Conservation (phyloP, 2,113 vertebrate genomes). For the Panthera uncia region DNA sequence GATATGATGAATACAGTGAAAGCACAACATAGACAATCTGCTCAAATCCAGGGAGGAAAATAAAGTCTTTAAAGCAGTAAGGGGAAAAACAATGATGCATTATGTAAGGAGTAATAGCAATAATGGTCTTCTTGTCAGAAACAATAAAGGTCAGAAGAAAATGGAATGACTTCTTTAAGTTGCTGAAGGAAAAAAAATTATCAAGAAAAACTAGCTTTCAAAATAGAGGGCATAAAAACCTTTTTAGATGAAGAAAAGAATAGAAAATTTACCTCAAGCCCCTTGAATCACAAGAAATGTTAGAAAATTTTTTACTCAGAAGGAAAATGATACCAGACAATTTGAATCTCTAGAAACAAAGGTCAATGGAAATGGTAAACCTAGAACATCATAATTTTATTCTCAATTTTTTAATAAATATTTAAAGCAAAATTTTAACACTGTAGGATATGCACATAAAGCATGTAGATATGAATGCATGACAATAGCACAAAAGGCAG, state of each 20-base stretch:
- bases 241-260: background rate
- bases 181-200: background rate
- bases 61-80: background rate
- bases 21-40: background rate
- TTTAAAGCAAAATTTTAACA: background rate
- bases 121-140: background rate
- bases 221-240: background rate
- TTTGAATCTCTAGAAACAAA: background rate
- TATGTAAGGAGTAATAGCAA: background rate
- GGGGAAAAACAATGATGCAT: background rate
- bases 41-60: background rate
- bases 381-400: background rate
- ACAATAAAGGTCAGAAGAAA: background rate
- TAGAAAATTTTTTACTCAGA: background rate
- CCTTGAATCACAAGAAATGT: background rate
- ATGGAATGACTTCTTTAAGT: background rate
- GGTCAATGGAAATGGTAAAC: background rate
- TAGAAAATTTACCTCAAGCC: background rate
- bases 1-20: background rate
- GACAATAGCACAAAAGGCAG: background rate
- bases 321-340: background rate
- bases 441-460: background rate
- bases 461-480: background rate
- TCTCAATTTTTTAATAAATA: background rate
- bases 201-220: background rate